Evolutionary conservation across 2,888 invertebrate species (phyloP).

Genomic region (Augiades crinisus): DNA sequence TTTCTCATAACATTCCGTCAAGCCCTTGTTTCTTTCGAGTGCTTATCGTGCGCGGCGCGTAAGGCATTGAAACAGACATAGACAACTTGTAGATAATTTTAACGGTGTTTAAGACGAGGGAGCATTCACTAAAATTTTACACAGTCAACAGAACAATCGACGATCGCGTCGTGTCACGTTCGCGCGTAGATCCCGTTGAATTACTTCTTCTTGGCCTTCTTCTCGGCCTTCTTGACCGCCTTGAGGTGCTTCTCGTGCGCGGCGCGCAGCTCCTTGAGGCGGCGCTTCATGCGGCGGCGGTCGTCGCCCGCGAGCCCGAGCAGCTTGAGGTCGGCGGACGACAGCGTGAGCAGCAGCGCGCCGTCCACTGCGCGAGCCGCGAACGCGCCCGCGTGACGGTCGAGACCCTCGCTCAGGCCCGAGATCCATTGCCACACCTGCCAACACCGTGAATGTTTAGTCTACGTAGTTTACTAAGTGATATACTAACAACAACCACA

Average conservation of each 20-base stretch:
- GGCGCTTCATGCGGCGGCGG: constrained; percentile 88
- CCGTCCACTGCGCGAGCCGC: constrained; percentile 95
- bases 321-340: constrained; percentile 95
- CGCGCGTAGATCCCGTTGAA: not conserved
- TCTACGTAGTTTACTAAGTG: no score
- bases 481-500: no score
- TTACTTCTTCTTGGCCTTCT: constrained; percentile 88
- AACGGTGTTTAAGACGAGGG: constrained; percentile 3
- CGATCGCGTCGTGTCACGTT: constrained; percentile 7
- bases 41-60: no score
- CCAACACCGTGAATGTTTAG: no score
- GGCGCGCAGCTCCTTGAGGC: constrained; percentile 90
- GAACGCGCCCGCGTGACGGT: constrained; percentile 93
- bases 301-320: constrained; percentile 92
- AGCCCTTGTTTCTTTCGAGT: no score
- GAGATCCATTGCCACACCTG: constrained; percentile 96
- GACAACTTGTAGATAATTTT: no score
- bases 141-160: constrained; percentile 6
- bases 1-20: no score
- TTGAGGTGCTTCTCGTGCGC: constrained; percentile 94
- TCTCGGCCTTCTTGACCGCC: constrained; percentile 92
- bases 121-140: constrained; percentile 19
- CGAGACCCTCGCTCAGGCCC: constrained; percentile 91
- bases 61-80: no score
- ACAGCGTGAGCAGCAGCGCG: constrained; percentile 90